Conservation (phyloP, 37 sponge, comb jelly and placozoan genomes). For the Oopsacas minuta region DNA sequence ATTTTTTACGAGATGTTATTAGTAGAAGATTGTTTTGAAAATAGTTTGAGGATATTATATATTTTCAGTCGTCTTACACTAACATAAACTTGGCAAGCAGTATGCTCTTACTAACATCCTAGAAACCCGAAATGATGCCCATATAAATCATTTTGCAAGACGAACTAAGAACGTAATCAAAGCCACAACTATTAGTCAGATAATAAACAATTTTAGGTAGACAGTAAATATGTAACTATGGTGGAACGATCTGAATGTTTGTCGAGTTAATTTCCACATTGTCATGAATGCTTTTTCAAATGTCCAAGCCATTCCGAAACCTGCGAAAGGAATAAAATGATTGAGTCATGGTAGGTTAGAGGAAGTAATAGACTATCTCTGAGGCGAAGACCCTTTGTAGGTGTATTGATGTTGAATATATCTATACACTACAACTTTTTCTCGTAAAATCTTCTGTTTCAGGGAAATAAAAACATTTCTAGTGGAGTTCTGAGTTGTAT, state of each 20-base stretch:
- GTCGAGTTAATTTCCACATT: conserved; percentile 7
- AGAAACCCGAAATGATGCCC: neutral
- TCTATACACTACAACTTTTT: neutral
- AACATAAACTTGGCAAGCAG: conserved; percentile 11
- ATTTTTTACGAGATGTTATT: neutral
- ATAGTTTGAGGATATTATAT: conserved; percentile 2
- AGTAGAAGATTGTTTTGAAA: neutral
- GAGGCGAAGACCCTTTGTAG: conserved; percentile 15
- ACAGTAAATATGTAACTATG: neutral
- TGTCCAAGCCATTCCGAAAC: neutral
- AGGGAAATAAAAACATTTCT: neutral
- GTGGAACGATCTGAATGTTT: neutral
- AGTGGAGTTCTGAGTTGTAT: conserved; percentile 12
- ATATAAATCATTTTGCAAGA: conserved; percentile 1
- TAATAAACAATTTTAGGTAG: neutral
- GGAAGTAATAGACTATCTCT: neutral
- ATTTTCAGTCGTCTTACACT: conserved; percentile 7
- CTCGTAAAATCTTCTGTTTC: neutral
- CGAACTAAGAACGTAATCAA: conserved; percentile 13
- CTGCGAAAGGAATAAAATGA: neutral
- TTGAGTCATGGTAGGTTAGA: conserved; percentile 7
- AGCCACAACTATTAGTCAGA: neutral
- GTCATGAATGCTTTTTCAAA: neutral
- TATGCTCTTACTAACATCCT: neutral
- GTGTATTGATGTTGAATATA: neutral